A percentile compares a stretch with the other conserved stretches of the same genome.
phyloP scores from a whole-genome alignment of 2,888 invertebrate genomes.

The Strigamia crassipes region DNA sequence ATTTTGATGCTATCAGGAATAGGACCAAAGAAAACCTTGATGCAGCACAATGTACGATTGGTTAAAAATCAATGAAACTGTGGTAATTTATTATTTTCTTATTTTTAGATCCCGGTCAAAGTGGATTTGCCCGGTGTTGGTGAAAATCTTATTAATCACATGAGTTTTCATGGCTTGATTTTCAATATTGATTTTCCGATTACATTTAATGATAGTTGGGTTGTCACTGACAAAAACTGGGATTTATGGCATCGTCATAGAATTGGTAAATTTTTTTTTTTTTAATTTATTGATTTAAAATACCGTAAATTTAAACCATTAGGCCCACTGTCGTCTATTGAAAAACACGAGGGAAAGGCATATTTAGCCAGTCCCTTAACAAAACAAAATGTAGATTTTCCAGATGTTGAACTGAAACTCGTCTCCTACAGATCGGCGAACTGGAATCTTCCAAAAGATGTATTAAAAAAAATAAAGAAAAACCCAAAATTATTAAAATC shows the following conservation, averaged over 20 bases:
- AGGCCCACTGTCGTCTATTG: constrained; percentile 46
- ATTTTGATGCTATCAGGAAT: constrained; percentile 44
- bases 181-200: constrained; percentile 35
- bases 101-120: constrained; percentile 27
- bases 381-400: neutral
- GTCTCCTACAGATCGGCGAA: constrained; percentile 39
- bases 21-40: constrained; percentile 29
- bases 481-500: neutral
- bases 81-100: neutral
- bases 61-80: neutral
- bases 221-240: neutral
- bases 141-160: constrained; percentile 46
- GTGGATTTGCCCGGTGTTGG: constrained; percentile 30
- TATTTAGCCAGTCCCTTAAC: neutral
- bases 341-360: constrained; percentile 47
- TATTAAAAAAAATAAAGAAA: constrained; percentile 8
- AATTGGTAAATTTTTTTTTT: neutral
- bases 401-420: constrained; percentile 45
- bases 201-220: constrained; percentile 8
- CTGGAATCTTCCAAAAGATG: constrained; percentile 44
- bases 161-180: constrained; percentile 45
- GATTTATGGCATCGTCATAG: constrained; percentile 17
- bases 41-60: constrained; percentile 1
- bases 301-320: neutral
- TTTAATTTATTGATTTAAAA: neutral